Percentiles rank a stretch among this genome's conserved stretches.
phyloP scores from a whole-genome alignment of 1,140 invertebrate species.

The Arion vulgaris region DNA sequence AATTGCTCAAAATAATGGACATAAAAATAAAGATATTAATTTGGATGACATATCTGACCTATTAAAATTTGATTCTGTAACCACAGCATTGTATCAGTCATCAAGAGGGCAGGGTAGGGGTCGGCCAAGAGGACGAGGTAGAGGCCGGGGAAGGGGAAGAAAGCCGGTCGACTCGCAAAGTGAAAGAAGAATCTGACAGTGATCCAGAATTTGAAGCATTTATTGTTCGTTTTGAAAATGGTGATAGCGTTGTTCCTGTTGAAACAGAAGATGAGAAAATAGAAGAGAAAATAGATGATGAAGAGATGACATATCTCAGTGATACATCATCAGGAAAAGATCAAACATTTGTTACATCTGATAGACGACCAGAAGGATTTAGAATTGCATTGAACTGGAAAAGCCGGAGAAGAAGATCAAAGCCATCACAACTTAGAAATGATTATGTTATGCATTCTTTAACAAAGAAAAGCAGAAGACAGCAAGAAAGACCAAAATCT shows the following conservation, averaged over 20 bases:
- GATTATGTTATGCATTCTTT: slow-evolving; percentile 49
- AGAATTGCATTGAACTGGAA: slow-evolving; percentile 11
- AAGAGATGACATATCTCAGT: background rate
- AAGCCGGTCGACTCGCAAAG: slow-evolving; percentile 27
- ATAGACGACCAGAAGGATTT: background rate
- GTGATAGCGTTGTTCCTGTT: slow-evolving; percentile 13
- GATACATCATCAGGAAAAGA: slow-evolving; percentile 20
- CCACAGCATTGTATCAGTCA: background rate
- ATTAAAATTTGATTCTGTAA: slow-evolving; percentile 15
- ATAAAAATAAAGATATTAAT: slow-evolving; percentile 9
- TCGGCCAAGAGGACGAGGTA: slow-evolving; percentile 43
- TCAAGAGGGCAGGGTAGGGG: background rate
- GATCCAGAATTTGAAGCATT: slow-evolving; percentile 36
- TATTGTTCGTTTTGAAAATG: slow-evolving; percentile 29
- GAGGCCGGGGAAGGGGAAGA: slow-evolving; percentile 36
- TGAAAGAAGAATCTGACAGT: slow-evolving; percentile 41
- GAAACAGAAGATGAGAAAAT: background rate
- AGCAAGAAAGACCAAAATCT: background rate
- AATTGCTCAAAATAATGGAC: background rate
- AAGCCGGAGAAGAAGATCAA: slow-evolving; percentile 41
- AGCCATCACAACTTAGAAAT: slow-evolving; percentile 37
- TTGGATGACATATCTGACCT: slow-evolving; percentile 36
- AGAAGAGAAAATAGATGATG: slow-evolving; percentile 18
- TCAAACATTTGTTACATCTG: background rate
- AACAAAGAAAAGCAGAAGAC: slow-evolving; percentile 33